Conservation (phyloP, 2,113 vertebrate species). For the Myocastor coypus region DNA sequence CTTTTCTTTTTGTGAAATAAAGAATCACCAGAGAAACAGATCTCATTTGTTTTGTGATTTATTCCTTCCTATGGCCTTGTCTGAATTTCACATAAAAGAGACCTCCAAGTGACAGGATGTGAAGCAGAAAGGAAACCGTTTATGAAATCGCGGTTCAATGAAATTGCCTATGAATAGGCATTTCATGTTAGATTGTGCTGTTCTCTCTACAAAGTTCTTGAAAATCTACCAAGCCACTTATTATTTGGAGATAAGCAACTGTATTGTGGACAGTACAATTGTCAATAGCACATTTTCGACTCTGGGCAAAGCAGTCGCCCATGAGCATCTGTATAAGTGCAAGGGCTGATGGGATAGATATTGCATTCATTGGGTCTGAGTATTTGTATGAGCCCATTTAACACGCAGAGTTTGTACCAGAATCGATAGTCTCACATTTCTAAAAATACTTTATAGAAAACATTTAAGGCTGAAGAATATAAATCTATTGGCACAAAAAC, state of each 20-base stretch:
- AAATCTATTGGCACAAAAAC: background rate
- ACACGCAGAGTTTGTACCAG: background rate
- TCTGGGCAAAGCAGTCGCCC: slow-evolving; percentile 9
- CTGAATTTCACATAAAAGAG: slow-evolving; percentile 31
- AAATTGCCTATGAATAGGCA: too few relatives aligned
- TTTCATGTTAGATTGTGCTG: background rate
- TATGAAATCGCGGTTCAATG: slow-evolving; percentile 34
- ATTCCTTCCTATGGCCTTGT: slow-evolving; percentile 1
- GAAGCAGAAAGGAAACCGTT: slow-evolving; percentile 30
- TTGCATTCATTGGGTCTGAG: background rate
- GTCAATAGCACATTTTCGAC: slow-evolving; percentile 56
- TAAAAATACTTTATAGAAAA: slow-evolving; percentile 32
- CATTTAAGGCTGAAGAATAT: background rate
- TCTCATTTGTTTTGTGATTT: slow-evolving; percentile 75
- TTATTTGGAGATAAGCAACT: slow-evolving; percentile 66
- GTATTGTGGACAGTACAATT: slow-evolving; percentile 61
- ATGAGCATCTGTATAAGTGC: background rate
- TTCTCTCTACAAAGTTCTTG: background rate
- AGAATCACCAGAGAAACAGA: slow-evolving; percentile 51
- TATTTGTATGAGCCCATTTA: background rate
- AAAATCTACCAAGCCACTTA: slow-evolving; percentile 59
- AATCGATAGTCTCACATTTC: background rate
- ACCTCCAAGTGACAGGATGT: background rate
- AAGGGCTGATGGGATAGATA: background rate
- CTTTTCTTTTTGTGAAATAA: background rate